Evolutionary conservation across 1,140 invertebrate genomes (phyloP).

Genomic region (Drosophila biarmipes): DNA sequence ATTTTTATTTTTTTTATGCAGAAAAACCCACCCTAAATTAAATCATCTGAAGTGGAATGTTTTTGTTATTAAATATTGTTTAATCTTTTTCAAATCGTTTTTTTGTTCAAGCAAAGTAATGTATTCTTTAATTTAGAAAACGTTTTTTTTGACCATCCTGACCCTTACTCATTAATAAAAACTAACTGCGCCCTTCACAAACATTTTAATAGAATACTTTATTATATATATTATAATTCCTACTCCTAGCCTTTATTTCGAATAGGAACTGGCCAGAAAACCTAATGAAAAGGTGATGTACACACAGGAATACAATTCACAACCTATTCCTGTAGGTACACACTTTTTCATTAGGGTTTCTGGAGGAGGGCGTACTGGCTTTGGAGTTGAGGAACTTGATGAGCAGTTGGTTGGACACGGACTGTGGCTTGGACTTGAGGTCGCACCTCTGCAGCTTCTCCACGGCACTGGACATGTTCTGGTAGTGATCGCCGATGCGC

Average conservation of each 20-base stretch:
- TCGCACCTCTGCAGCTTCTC: slow-evolving; percentile 1
- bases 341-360: not conserved
- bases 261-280: not conserved
- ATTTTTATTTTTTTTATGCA: too few species aligned
- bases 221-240: not conserved
- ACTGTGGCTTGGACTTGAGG: not conserved
- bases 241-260: too few species aligned
- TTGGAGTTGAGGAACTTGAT: not conserved
- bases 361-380: not conserved
- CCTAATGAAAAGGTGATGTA: not conserved
- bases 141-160: not conserved
- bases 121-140: too few species aligned
- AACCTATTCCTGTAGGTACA: not conserved
- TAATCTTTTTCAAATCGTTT: too few species aligned
- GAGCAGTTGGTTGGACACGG: not conserved
- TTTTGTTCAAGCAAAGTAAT: too few species aligned
- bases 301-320: not conserved
- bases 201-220: not conserved
- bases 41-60: too few species aligned
- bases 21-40: too few species aligned
- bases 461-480: slow-evolving; percentile 29
- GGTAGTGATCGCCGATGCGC: slow-evolving; percentile 6
- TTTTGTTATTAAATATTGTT: too few species aligned
- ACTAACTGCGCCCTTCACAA: too few species aligned
- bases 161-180: too few species aligned